Conservation (phyloP, 1,140 invertebrate genomes). For the Megalopta genalis region DNA sequence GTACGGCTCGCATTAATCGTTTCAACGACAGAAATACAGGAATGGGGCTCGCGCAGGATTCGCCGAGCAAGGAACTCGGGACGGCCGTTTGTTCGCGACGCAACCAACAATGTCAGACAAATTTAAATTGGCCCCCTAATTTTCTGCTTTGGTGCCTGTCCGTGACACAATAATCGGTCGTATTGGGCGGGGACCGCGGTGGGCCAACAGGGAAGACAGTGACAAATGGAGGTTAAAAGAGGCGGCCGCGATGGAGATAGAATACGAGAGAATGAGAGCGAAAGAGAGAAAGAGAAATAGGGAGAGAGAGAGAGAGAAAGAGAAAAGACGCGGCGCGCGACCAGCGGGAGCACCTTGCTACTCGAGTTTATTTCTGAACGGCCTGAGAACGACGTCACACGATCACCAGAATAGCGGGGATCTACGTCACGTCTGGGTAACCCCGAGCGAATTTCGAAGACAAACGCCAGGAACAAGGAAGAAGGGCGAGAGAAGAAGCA, state of each 20-base stretch:
- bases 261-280: conserved; percentile 14
- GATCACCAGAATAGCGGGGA: conserved; percentile 64
- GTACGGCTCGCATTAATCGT: conserved; percentile 12
- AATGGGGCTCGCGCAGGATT: too few relatives aligned
- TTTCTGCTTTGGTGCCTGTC: conserved; percentile 38
- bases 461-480: conserved; percentile 19
- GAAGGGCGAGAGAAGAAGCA: background rate
- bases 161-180: conserved; percentile 63
- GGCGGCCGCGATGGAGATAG: conserved; percentile 46
- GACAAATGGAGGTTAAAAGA: conserved; percentile 57
- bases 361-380: conserved; percentile 67
- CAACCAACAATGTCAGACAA: background rate
- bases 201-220: conserved; percentile 22
- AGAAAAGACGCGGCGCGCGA: conserved; percentile 2
- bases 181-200: conserved; percentile 30
- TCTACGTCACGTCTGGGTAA: conserved; percentile 69
- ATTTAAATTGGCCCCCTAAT: conserved; percentile 26
- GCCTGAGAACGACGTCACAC: conserved; percentile 66
- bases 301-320: conserved; percentile 34
- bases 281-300: conserved; percentile 20
- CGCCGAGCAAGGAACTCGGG: conserved; percentile 19
- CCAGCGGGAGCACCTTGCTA: conserved; percentile 49
- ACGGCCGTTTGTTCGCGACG: background rate
- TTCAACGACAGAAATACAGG: conserved; percentile 20
- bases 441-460: conserved; percentile 58